Percentiles rank a stretch among this genome's conserved stretches.
Conservation (phyloP, 2,113 vertebrate genomes). For the Synchiropus splendidus region DNA sequence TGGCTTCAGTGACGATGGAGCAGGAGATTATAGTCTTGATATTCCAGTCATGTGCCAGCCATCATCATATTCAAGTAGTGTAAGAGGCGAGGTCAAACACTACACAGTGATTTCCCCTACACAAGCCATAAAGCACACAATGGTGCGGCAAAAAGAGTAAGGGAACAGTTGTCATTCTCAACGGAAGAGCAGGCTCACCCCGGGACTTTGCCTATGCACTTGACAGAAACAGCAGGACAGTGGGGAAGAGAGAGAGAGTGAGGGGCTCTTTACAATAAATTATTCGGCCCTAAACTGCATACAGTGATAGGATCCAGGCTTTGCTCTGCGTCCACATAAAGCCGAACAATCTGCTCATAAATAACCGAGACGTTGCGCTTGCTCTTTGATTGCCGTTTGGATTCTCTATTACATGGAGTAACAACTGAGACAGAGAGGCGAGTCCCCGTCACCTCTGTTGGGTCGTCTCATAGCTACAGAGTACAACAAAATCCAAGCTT, state of each 20-base stretch:
- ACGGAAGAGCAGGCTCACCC: conserved; percentile 66
- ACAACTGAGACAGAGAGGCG: conserved; percentile 9
- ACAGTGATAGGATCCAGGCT: conserved; percentile 61
- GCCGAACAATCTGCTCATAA: conserved; percentile 59
- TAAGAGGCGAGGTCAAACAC: conserved; percentile 73
- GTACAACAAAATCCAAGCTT: too few relatives aligned
- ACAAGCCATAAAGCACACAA: conserved; percentile 77
- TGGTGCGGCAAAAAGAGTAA: conserved; percentile 72
- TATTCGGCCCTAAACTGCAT: conserved; percentile 71
- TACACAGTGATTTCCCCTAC: conserved; percentile 66
- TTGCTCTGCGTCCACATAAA: conserved; percentile 65
- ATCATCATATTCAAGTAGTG: conserved; percentile 76
- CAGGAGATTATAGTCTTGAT: conserved; percentile 55
- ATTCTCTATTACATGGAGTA: conserved; percentile 32
- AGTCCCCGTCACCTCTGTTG: too few relatives aligned
- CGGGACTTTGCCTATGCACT: conserved; percentile 65
- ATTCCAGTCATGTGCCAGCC: conserved; percentile 71
- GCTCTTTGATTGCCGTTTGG: conserved; percentile 54
- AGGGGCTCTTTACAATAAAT: conserved; percentile 59
- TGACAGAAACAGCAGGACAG: conserved; percentile 55
- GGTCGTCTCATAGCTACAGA: too few relatives aligned
- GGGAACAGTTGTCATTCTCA: conserved; percentile 63
- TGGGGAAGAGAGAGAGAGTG: conserved; percentile 43
- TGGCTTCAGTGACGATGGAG: conserved; percentile 42
- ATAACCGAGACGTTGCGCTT: conserved; percentile 55